Evolutionary conservation across 2,113 vertebrate genomes (phyloP).

Genomic region (Pelobates fuscus): DNA sequence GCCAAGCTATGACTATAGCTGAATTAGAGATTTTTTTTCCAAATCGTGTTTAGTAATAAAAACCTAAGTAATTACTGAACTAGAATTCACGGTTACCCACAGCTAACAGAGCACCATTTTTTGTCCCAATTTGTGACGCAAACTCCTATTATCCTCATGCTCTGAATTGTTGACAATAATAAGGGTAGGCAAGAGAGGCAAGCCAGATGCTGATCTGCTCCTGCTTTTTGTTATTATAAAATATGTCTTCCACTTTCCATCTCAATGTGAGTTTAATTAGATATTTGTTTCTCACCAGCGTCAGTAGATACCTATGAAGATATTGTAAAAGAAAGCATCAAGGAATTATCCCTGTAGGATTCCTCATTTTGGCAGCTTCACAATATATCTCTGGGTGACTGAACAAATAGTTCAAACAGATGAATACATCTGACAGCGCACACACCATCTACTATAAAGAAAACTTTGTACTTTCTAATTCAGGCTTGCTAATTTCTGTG

Average conservation of each 20-base stretch:
- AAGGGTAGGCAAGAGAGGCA: no score
- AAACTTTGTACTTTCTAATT: background rate
- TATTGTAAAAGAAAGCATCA: background rate
- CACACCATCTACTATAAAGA: background rate
- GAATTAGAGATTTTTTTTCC: no score
- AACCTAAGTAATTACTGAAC: no score
- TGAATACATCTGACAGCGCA: conserved; percentile 1
- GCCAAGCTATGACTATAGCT: no score
- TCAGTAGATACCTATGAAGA: conserved; percentile 4
- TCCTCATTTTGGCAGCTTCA: conserved; percentile 9
- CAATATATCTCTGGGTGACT: conserved; percentile 4
- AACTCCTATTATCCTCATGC: no score
- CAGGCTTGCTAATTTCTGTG: background rate
- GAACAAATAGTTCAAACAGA: background rate
- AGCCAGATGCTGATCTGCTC: no score
- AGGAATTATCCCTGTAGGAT: background rate
- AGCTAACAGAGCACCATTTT: no score
- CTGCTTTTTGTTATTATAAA: background rate
- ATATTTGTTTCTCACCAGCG: conserved; percentile 1
- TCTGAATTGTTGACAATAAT: no score
- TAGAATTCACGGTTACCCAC: no score
- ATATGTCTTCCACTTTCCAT: background rate
- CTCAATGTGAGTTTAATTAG: background rate
- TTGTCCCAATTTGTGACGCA: no score
- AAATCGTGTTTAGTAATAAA: no score